A percentile compares a stretch with the other conserved stretches of the same genome.
Evolutionary conservation across 1,140 invertebrate genomes (phyloP).

Genomic region (Delia radicum): DNA sequence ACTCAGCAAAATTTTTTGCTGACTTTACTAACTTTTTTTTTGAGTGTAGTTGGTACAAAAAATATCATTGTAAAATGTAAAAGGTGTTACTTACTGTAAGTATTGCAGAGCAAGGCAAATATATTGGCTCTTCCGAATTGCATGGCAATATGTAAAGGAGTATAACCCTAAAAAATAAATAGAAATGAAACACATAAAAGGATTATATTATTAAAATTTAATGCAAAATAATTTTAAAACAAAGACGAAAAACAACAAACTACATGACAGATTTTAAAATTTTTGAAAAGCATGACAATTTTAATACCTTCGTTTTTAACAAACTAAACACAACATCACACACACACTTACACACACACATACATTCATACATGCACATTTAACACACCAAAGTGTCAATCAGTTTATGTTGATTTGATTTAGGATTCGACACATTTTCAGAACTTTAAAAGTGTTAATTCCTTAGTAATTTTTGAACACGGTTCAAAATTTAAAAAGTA

Average conservation of each 20-base stretch:
- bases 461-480: too few relatives aligned
- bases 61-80: too few relatives aligned
- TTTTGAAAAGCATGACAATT: conserved; percentile 22
- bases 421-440: too few relatives aligned
- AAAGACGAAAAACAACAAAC: not conserved
- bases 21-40: too few relatives aligned
- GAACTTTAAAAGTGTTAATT: too few relatives aligned
- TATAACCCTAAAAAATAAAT: conserved; percentile 77
- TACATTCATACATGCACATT: conserved; percentile 1
- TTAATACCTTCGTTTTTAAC: not conserved
- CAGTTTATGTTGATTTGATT: conserved; percentile 11
- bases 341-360: not conserved
- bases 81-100: conserved; percentile 75
- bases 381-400: conserved; percentile 17
- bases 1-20: too few relatives aligned
- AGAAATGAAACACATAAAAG: conserved; percentile 16
- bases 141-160: conserved; percentile 88
- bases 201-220: conserved; percentile 7
- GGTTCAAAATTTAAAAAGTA: too few relatives aligned
- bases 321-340: not conserved
- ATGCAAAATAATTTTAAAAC: conserved; percentile 4
- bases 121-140: conserved; percentile 89
- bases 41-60: too few relatives aligned
- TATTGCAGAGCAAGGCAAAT: conserved; percentile 85
- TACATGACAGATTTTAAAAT: conserved; percentile 19